A percentile compares a stretch with the other conserved stretches of the same genome.
phyloP scores from a whole-genome alignment of 1,140 invertebrate species.

The Chrysoperla carnea region DNA sequence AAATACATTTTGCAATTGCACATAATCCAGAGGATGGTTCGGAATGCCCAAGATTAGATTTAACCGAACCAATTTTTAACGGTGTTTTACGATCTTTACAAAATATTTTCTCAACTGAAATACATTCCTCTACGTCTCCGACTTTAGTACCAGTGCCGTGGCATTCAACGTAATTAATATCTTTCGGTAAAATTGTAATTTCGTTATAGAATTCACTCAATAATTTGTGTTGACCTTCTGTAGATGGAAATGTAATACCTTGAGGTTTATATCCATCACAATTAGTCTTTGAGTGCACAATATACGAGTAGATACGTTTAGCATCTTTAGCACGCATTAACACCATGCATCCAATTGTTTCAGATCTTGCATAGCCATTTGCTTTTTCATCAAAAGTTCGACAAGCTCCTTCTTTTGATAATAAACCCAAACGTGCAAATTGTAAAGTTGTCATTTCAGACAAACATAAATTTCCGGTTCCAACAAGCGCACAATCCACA shows the following conservation, averaged over 20 bases:
- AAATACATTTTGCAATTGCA: conserved; percentile 29
- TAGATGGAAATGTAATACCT: conserved; percentile 37
- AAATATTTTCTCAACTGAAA: conserved; percentile 42
- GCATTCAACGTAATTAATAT: conserved; percentile 39
- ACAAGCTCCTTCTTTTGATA: conserved; percentile 64
- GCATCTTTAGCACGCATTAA: conserved; percentile 62
- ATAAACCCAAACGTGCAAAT: conserved; percentile 49
- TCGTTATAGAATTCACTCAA: conserved; percentile 32
- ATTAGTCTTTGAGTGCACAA: conserved; percentile 40
- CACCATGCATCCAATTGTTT: conserved; percentile 56
- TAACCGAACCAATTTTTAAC: conserved; percentile 49
- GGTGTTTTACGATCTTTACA: conserved; percentile 26
- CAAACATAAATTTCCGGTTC: conserved; percentile 58
- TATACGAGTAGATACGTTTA: conserved; percentile 31
- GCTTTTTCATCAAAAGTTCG: conserved; percentile 72
- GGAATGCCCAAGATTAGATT: conserved; percentile 49
- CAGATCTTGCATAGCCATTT: conserved; percentile 48
- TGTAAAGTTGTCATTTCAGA: conserved; percentile 67
- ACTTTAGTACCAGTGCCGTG: conserved; percentile 45
- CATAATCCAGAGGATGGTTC: conserved; percentile 42
- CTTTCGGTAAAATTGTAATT: conserved; percentile 27
- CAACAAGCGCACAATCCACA: conserved; percentile 60
- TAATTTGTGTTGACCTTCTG: conserved; percentile 29
- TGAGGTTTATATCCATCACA: conserved; percentile 41
- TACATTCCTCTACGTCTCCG: conserved; percentile 43